Evolutionary conservation across 2,888 invertebrate species (phyloP).

Genomic region (Sinopyrophorus schimmeli): DNA sequence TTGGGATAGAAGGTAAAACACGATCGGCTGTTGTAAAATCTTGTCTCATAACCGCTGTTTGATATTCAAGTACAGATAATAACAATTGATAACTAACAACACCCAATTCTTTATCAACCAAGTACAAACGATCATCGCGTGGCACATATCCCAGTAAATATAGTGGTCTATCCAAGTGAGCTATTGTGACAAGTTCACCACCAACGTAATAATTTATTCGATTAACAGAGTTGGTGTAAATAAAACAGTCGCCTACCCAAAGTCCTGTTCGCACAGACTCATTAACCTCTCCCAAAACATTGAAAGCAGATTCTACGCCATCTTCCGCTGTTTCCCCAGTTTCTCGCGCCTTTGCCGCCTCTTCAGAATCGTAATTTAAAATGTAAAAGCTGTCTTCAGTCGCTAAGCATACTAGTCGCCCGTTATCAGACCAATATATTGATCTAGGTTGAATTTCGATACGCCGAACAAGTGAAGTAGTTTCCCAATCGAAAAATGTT

Average conservation of each 20-base stretch:
- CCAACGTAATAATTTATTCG: constrained; percentile 99
- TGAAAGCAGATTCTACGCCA: constrained; percentile 95
- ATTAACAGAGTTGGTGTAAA: constrained; percentile 97
- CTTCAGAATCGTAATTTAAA: constrained; percentile 82
- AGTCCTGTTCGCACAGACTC: constrained; percentile 93
- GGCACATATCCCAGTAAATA: constrained; percentile 96
- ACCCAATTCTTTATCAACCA: constrained; percentile 97
- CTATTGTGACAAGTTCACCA: constrained; percentile 97
- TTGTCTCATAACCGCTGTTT: constrained; percentile 98
- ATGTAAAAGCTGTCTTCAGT: constrained; percentile 96
- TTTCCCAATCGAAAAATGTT: constrained; percentile 98
- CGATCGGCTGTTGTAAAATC: constrained; percentile 96
- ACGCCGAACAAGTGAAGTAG: constrained; percentile 84
- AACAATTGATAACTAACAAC: constrained; percentile 93
- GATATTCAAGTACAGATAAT: constrained; percentile 95
- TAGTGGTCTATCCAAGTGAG: constrained; percentile 96
- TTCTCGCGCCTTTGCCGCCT: constrained; percentile 76
- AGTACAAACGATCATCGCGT: constrained; percentile 91
- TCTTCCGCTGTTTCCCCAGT: constrained; percentile 83
- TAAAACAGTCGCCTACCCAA: constrained; percentile 99
- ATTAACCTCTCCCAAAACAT: constrained; percentile 89
- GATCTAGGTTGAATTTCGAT: constrained; percentile 95
- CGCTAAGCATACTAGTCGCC: constrained; percentile 89
- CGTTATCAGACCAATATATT: constrained; percentile 97
- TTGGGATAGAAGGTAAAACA: constrained; percentile 92